Evolutionary conservation across 2,888 invertebrate genomes (phyloP).

Genomic region (Lepetodrilus schrolli): DNA sequence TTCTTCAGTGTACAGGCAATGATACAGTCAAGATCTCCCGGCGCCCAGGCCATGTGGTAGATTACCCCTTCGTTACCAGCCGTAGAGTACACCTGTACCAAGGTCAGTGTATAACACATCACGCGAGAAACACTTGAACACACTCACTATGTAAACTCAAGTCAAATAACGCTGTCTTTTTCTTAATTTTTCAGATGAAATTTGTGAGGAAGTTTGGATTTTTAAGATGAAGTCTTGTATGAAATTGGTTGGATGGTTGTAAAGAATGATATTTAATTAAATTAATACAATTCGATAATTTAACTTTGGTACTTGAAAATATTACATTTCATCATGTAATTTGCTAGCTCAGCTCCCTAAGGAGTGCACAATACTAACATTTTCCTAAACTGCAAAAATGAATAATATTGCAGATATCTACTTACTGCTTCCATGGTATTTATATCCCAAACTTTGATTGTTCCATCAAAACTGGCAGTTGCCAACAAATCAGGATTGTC

Average conservation of each 20-base stretch:
- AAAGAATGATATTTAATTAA: too few species aligned
- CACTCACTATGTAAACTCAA: too few species aligned
- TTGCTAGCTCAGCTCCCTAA: neutral
- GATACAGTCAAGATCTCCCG: slow-evolving; percentile 75
- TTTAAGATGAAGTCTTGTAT: too few species aligned
- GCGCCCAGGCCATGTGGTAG: slow-evolving; percentile 75
- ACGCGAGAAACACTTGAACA: too few species aligned
- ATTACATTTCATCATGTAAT: too few species aligned
- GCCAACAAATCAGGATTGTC: slow-evolving; percentile 73
- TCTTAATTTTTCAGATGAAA: too few species aligned
- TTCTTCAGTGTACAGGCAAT: slow-evolving; percentile 74
- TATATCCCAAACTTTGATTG: slow-evolving; percentile 76
- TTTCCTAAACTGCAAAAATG: too few species aligned
- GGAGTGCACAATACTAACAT: neutral
- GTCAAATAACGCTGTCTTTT: too few species aligned
- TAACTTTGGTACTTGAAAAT: neutral
- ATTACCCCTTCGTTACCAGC: slow-evolving; percentile 75
- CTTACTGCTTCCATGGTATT: slow-evolving; percentile 71
- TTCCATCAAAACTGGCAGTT: slow-evolving; percentile 76
- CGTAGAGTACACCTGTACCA: slow-evolving; percentile 67
- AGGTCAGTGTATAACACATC: neutral
- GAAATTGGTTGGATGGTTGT: too few species aligned
- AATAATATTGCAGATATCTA: neutral
- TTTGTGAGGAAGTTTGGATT: too few species aligned
- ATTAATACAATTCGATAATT: too few species aligned